Evolutionary conservation across 2,113 vertebrate genomes (phyloP), one percentile per base, ranked within the genome.

Genomic region (Capra hircus): DNA sequence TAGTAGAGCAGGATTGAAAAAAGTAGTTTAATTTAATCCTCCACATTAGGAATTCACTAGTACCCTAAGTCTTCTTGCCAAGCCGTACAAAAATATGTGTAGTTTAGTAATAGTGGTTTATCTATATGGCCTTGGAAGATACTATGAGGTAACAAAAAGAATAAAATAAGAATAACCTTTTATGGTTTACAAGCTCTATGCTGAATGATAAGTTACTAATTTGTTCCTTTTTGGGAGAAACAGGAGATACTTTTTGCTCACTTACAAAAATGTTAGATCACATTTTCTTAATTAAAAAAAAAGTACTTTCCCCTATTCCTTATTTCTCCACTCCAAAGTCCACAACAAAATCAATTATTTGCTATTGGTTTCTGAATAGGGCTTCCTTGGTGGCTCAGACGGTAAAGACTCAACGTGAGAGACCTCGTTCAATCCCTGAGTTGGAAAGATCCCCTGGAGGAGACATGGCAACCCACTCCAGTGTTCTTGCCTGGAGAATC

Each of bases 71-170:
- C 28, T 94, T 95, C 59, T 71, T 89, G 60, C 19, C 13, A 96
- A 95, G 5, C n/a, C 19, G n/a, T 85, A 67, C 9, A 90, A 90
- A 90, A 94, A 88, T 57, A 96, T 5, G 5, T 45, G n/a, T 5
- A 55, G 84, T 88, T 94, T 48, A 96, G 12, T 59, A 93, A 97
- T 16, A 94, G 55, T 55, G 36, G 40, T 52, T 95, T 97, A 71
- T 78, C 17, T 89, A 23, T 95, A 81, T 62, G 30, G 84, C 19
- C n/a, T 59, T 97, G 71, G 33, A 91, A 97, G 27, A 78, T 82
- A 96, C 15, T 64, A 28, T 45, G 48, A 88, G 40, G 23, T 84
- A 92, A 77, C 80, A 71, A 85, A 85, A 89, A 84, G 10, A 84
- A 45, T 57, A 67, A 48, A 43, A 90, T 64, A 48, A 90, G 74